Evolutionary conservation across 2,888 invertebrate species (phyloP).

Genomic region (Nipponacmea schrenckii): DNA sequence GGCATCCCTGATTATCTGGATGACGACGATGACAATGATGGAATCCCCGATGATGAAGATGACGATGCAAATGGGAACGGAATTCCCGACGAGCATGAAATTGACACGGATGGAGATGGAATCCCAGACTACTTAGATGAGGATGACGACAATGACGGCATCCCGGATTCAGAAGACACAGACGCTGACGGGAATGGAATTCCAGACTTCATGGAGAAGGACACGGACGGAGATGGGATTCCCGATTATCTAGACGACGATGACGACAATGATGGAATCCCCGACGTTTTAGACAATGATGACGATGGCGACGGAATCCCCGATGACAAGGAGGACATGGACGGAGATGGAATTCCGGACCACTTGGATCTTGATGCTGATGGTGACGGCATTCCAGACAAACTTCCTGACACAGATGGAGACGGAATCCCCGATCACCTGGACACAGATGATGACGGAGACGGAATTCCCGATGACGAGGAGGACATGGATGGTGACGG

Average conservation of each 20-base stretch:
- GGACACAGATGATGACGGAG: slow-evolving; percentile 54
- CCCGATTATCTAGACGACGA: slow-evolving; percentile 42
- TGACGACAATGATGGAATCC: slow-evolving; percentile 49
- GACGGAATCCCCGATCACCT: slow-evolving; percentile 58
- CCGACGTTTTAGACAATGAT: slow-evolving; percentile 43
- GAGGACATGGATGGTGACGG: slow-evolving; percentile 59
- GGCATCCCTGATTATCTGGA: slow-evolving; percentile 50
- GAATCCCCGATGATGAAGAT: slow-evolving; percentile 55
- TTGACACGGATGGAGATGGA: slow-evolving; percentile 51
- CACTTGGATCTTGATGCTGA: slow-evolving; percentile 50
- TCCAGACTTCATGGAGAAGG: slow-evolving; percentile 38
- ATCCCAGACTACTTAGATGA: slow-evolving; percentile 52
- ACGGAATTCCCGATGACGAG: slow-evolving; percentile 56
- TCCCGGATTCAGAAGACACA: slow-evolving; percentile 35
- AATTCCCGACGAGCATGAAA: slow-evolving; percentile 47
- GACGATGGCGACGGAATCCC: slow-evolving; percentile 35
- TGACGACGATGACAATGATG: slow-evolving; percentile 44
- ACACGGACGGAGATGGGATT: slow-evolving; percentile 50
- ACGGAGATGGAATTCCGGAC: slow-evolving; percentile 54
- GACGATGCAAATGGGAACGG: slow-evolving; percentile 58
- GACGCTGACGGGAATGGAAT: slow-evolving; percentile 50
- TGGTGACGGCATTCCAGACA: slow-evolving; percentile 61
- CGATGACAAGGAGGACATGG: slow-evolving; percentile 30
- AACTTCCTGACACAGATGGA: slow-evolving; percentile 55
- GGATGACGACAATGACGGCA: slow-evolving; percentile 46